These are phyloP conservation scores for Montipora capricornis DNA, from an alignment of 64 coral and sea anemone genomes.

Conservation along the genomic window DNA sequence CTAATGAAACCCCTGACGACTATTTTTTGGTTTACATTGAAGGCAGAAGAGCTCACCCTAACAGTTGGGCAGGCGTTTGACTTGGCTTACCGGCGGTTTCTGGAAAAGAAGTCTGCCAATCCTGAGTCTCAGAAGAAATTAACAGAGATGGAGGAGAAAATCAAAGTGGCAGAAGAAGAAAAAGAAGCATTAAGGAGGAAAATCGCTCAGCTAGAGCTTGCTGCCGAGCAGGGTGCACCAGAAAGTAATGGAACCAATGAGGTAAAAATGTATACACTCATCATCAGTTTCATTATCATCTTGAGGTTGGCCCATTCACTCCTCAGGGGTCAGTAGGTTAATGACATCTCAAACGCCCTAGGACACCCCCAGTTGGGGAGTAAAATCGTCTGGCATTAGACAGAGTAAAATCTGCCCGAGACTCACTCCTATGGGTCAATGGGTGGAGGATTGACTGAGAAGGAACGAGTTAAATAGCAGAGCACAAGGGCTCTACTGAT, in stretches of 20 bases:
- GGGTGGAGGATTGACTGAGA: no score
- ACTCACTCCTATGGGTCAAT: no score
- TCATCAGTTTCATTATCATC: no score
- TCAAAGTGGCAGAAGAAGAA: constrained; percentile 87
- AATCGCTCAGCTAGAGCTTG: constrained; percentile 75
- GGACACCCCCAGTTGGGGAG: no score
- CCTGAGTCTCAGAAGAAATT: constrained; percentile 61
- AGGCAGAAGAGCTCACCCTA: constrained; percentile 90
- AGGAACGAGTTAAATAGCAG: no score
- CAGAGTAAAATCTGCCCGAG: no score
- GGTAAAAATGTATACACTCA: neutral
- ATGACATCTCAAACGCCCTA: no score
- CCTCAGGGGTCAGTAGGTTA: no score
- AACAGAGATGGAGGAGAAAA: constrained; percentile 77
- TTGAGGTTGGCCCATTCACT: no score
- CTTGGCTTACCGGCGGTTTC: constrained; percentile 87
- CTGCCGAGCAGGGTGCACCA: neutral
- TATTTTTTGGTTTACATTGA: neutral
- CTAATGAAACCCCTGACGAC: no score
- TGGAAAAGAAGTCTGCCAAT: constrained; percentile 72
- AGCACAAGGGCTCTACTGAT: no score
- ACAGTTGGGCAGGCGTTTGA: constrained; percentile 96
- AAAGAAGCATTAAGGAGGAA: constrained; percentile 87
- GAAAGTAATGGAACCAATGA: constrained; percentile 25
- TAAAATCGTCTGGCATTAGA: no score